These are phyloP conservation scores for Drosophila azteca DNA, from an alignment of 1,140 invertebrate species.

Conservation along the genomic window DNA sequence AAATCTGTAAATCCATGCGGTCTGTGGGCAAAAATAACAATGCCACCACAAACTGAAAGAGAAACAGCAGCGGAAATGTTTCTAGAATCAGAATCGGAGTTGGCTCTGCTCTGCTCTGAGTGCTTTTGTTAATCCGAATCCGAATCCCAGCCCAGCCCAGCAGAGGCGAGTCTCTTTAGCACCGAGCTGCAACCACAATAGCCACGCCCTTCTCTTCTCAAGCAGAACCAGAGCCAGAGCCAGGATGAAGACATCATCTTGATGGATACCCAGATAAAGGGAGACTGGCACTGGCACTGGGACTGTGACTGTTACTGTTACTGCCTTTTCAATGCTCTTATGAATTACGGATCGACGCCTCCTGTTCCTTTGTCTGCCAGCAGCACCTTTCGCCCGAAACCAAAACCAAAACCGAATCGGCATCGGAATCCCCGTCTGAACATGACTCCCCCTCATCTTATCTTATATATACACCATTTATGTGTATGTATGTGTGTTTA, in stretches of 20 bases:
- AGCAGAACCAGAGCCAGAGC: neutral
- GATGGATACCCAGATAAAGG: constrained; percentile 21
- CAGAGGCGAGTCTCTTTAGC: constrained; percentile 62
- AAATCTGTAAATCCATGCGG: constrained; percentile 74
- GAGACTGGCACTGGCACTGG: constrained; percentile 11
- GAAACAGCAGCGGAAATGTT: constrained; percentile 67
- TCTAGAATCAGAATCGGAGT: constrained; percentile 60
- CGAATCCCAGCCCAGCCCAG: constrained; percentile 27
- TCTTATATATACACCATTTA: constrained; percentile 5
- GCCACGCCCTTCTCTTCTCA: constrained; percentile 50
- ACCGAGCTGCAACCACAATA: constrained; percentile 62
- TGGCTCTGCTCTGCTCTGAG: constrained; percentile 66
- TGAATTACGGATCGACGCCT: constrained; percentile 79
- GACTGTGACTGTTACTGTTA: constrained; percentile 4
- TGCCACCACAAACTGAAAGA: constrained; percentile 19
- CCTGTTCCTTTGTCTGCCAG: constrained; percentile 28
- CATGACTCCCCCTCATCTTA: constrained; percentile 49
- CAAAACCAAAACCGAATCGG: too few relatives aligned
- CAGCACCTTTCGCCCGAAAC: constrained; percentile 46
- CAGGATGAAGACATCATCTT: constrained; percentile 46
- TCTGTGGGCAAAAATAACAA: constrained; percentile 70
- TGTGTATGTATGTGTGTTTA: neutral
- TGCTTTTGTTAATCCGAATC: constrained; percentile 76
- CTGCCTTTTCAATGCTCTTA: constrained; percentile 78
- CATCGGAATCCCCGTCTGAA: constrained; percentile 32